Evolutionary conservation across 2,797 vertebrate species (phyloP).

Genomic region (Pangasius macronema): DNA sequence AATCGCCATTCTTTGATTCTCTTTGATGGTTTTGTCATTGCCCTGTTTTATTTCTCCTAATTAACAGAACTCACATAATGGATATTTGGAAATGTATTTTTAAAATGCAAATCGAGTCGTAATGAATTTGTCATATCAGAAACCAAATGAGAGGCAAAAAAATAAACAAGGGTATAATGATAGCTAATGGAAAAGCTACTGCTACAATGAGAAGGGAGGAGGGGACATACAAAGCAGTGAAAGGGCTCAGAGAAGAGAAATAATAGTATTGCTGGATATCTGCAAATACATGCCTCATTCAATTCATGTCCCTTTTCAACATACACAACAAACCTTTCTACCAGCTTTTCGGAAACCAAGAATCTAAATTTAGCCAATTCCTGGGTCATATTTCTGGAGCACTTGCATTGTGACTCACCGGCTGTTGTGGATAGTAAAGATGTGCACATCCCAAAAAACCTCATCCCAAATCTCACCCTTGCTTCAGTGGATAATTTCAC

Average conservation of each 20-base stretch:
- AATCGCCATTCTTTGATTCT: slow-evolving; percentile 56
- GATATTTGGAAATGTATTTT: slow-evolving; percentile 53
- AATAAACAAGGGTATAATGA: slow-evolving; percentile 60
- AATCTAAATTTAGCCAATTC: slow-evolving; percentile 25
- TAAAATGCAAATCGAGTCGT: slow-evolving; percentile 67
- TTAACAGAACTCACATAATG: slow-evolving; percentile 64
- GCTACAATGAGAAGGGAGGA: slow-evolving; percentile 18
- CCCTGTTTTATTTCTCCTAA: slow-evolving; percentile 52
- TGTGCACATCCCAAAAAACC: background rate
- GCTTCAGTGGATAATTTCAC: background rate
- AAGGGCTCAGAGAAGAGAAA: slow-evolving; percentile 33
- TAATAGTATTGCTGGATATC: slow-evolving; percentile 22
- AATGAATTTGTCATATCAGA: slow-evolving; percentile 55
- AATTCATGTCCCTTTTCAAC: slow-evolving; percentile 28
- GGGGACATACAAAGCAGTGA: slow-evolving; percentile 29
- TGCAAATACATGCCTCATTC: slow-evolving; percentile 43
- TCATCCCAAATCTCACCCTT: background rate
- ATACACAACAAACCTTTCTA: slow-evolving; percentile 58
- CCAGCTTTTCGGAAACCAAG: slow-evolving; percentile 18
- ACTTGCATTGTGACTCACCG: background rate
- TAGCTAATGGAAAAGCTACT: slow-evolving; percentile 50
- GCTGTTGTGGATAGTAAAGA: background rate
- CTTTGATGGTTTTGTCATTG: slow-evolving; percentile 54
- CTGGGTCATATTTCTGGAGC: background rate
- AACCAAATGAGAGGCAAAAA: slow-evolving; percentile 52